A percentile compares a stretch with the other conserved stretches of the same genome.
phyloP scores from a whole-genome alignment of 1,140 invertebrate genomes.

The Maconellicoccus hirsutus region DNA sequence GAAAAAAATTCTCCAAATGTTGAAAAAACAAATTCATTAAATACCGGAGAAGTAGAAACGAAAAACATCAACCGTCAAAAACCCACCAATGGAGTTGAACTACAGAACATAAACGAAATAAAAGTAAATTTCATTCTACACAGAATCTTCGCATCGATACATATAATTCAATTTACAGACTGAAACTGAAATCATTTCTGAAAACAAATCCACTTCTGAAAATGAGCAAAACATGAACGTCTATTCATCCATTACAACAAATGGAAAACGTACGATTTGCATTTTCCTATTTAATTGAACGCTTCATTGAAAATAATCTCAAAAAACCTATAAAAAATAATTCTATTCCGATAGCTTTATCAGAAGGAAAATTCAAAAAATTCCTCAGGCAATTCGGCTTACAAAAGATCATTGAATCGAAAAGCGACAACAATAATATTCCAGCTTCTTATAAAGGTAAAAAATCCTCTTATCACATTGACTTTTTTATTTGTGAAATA shows the following conservation, averaged over 20 bases:
- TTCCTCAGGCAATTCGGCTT: conserved; percentile 2
- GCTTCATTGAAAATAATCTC: not conserved
- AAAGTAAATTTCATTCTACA: not conserved
- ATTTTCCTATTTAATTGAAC: not conserved
- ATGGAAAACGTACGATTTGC: not conserved
- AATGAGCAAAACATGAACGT: not conserved
- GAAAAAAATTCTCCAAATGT: not conserved
- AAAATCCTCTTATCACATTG: not conserved
- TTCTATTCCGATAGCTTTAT: not conserved
- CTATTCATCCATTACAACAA: too few species aligned
- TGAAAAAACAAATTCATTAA: not conserved
- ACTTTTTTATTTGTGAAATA: not conserved
- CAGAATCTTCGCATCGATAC: too few species aligned
- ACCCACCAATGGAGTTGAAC: not conserved
- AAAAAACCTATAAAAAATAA: not conserved
- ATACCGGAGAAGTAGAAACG: not conserved
- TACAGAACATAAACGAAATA: not conserved
- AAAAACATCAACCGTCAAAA: not conserved
- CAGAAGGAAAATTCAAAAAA: not conserved
- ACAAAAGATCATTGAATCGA: not conserved
- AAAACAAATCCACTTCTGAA: not conserved
- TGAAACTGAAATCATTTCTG: not conserved
- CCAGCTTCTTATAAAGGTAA: not conserved
- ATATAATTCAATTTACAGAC: not conserved
- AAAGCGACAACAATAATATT: not conserved